Conservation (phyloP, 2,888 invertebrate genomes). For the Bellardia pandia region DNA sequence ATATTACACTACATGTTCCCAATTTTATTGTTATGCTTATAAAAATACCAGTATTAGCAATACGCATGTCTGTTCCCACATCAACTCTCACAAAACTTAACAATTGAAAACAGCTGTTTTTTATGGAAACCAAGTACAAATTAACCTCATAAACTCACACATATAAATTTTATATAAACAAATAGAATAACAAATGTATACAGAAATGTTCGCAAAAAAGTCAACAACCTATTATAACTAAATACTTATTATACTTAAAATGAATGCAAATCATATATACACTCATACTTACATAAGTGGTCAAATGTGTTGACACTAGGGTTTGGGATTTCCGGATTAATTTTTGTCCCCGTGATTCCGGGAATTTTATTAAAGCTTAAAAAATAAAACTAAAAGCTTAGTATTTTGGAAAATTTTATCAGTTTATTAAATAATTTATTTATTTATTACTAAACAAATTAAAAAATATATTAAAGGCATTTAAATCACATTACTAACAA, state of each 20-base stretch:
- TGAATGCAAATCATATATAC: background rate
- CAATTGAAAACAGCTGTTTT: constrained; percentile 54
- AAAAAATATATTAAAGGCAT: no score
- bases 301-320: background rate
- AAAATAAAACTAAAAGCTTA: no score
- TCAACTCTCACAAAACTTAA: background rate
- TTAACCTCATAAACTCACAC: background rate
- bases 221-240: constrained; percentile 63
- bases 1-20: background rate
- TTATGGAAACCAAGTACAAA: constrained; percentile 24
- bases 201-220: constrained; percentile 28
- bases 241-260: background rate
- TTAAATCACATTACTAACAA: no score
- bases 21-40: background rate
- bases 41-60: constrained; percentile 11
- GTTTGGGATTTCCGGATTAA: no score
- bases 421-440: no score
- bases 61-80: constrained; percentile 49
- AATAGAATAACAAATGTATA: background rate
- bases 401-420: no score
- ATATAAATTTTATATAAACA: background rate
- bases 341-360: no score
- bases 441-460: no score
- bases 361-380: no score
- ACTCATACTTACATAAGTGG: background rate